These are phyloP conservation scores for Halichondria panicea DNA, from an alignment of 37 sponge, comb jelly and placozoan species.

Conservation along the genomic window DNA sequence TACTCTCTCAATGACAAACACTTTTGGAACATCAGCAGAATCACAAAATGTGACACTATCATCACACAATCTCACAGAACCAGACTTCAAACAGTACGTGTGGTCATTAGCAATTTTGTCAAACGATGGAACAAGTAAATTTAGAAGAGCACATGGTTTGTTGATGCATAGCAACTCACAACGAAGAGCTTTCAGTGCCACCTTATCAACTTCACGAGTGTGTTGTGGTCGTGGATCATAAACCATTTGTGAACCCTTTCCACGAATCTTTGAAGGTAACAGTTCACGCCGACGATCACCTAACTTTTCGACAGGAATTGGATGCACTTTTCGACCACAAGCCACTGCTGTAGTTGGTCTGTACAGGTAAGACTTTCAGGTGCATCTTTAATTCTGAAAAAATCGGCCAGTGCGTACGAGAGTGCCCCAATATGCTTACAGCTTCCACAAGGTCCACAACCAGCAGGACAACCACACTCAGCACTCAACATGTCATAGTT, in stretches of 20 bases:
- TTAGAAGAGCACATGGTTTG: conserved; percentile 2
- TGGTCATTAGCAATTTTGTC: conserved; percentile 21
- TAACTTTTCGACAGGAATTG: neutral
- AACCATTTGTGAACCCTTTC: no score
- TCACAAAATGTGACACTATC: no score
- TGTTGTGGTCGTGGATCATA: no score
- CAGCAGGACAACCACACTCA: conserved; percentile 16
- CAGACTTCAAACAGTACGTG: conserved; percentile 19
- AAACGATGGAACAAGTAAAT: conserved; percentile 2
- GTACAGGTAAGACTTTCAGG: conserved; percentile 2
- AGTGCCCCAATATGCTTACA: conserved; percentile 3
- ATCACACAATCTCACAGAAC: no score
- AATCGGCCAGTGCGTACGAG: neutral
- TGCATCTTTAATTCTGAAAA: neutral
- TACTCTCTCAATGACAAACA: no score
- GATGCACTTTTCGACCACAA: neutral
- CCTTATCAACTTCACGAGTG: no score
- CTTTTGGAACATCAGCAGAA: neutral
- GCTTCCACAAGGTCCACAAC: neutral
- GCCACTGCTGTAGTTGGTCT: conserved; percentile 14
- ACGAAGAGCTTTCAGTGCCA: neutral
- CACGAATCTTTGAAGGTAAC: no score
- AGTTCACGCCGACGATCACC: neutral
- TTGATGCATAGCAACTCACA: neutral
- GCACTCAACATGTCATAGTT: neutral